Evolutionary conservation across 1,140 invertebrate species (phyloP).

Genomic region (Lethrus apterus): DNA sequence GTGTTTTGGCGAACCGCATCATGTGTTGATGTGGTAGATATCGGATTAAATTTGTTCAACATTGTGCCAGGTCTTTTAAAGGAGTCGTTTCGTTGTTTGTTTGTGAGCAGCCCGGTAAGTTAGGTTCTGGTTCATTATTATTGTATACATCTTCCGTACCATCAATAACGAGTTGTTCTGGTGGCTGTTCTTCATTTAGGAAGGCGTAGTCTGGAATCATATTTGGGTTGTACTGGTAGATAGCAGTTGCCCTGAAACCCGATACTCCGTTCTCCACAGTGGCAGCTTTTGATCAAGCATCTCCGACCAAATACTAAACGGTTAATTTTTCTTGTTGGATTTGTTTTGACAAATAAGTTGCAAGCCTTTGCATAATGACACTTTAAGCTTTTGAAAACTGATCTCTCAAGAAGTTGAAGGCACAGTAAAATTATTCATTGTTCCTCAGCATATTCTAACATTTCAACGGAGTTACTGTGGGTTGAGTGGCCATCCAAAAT

Average conservation of each 20-base stretch:
- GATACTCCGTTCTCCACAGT: not conserved
- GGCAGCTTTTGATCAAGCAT: not conserved
- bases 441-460: slow-evolving; percentile 6
- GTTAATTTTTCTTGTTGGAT: not conserved
- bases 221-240: not conserved
- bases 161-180: too few relatives aligned
- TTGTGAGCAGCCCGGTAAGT: too few relatives aligned
- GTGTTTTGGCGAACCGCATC: too few relatives aligned
- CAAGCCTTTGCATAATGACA: not conserved
- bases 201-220: slow-evolving; percentile 1
- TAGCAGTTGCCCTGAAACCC: not conserved
- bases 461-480: not conserved
- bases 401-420: not conserved
- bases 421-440: not conserved
- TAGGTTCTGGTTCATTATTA: too few relatives aligned
- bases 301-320: not conserved
- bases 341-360: not conserved
- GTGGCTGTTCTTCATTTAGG: too few relatives aligned
- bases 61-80: too few relatives aligned
- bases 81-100: too few relatives aligned
- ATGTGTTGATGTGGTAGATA: too few relatives aligned
- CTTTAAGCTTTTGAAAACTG: not conserved
- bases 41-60: too few relatives aligned
- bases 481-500: slow-evolving; percentile 2
- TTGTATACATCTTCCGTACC: too few relatives aligned